Evolutionary conservation across 2,888 invertebrate genomes (phyloP), one percentile per base, ranked within the genome.

Genomic region (Pristionchus maxplancki): DNA sequence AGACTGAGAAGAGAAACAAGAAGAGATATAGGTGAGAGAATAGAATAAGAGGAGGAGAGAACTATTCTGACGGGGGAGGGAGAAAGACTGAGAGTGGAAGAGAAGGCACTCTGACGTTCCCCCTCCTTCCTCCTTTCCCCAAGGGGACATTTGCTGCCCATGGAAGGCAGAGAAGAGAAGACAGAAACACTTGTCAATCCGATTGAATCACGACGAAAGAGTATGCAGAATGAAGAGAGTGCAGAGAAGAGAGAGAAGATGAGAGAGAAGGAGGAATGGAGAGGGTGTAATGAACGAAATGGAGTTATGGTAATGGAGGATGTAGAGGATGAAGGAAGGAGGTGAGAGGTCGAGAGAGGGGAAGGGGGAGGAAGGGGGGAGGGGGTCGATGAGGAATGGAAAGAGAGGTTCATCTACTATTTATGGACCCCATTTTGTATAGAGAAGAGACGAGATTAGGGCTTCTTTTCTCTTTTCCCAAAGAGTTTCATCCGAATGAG

Each of bases 61-160:
- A 37, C 4, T 20, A 74, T 74, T 34, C 34, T 74, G 20, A 74
- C 34, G 74, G 24, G 40, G 20, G 74, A 34, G 58, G 9, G 58
- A 58, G n/a, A 58, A n/a, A 58, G 58, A 58, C 58, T 58, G 58
- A 58, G 58, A 58, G 58, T 58, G 58, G 58, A 58, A 58, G 53
- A 58, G 20, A 24, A 58, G 53, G 53, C 20, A 24, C 24, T 4
- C 53, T 58, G 58, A 58, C 58, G 58, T 58, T 58, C 58, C 58
- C 58, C 58, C 58, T 58, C 58, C 58, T n/a, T n/a, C 58, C n/a
- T 58, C n/a, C 58, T 58, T 58, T n/a, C 58, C 58, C 58, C 58
- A 58, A 24, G 58, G 58, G 58, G 58, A 58, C 58, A 58, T 58
- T 58, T 58, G 58, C 58, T 58, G 58, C 58, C 58, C 58, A 58